These are phyloP conservation scores for Sebastes cheni DNA, from an alignment of 2,797 vertebrate species.

Conservation along the genomic window DNA sequence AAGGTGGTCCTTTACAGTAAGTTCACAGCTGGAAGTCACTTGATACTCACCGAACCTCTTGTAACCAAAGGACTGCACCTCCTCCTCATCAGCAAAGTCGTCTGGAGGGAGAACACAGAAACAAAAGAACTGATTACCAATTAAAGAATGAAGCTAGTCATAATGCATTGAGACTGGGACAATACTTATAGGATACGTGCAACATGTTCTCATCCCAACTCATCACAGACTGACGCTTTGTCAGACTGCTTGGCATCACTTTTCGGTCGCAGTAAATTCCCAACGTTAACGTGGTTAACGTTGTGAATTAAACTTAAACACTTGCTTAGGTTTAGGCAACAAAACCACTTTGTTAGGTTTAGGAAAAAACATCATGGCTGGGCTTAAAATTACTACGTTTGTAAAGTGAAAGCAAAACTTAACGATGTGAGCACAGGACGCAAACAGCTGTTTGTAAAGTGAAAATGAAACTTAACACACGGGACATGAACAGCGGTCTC, in stretches of 20 bases:
- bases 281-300: neutral
- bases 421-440: no score
- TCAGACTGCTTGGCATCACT: neutral
- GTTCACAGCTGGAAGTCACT: conserved; percentile 3
- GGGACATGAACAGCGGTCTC: no score
- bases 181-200: neutral
- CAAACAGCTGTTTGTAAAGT: no score
- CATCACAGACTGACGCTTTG: neutral
- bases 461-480: no score
- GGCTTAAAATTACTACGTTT: no score
- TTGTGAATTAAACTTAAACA: neutral
- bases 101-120: conserved; percentile 80
- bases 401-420: no score
- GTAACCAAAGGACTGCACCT: conserved; percentile 99
- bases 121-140: neutral
- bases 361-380: no score
- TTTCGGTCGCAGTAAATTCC: neutral
- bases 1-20: neutral
- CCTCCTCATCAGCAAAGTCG: conserved; percentile 98
- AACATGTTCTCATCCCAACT: neutral
- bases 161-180: neutral
- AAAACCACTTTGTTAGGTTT: no score
- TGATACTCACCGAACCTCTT: conserved; percentile 97
- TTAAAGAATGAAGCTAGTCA: neutral
- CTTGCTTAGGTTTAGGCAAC: no score